These are phyloP conservation scores for Coreoperca whiteheadi DNA, from an alignment of 2,113 vertebrate species.

Conservation along the genomic window DNA sequence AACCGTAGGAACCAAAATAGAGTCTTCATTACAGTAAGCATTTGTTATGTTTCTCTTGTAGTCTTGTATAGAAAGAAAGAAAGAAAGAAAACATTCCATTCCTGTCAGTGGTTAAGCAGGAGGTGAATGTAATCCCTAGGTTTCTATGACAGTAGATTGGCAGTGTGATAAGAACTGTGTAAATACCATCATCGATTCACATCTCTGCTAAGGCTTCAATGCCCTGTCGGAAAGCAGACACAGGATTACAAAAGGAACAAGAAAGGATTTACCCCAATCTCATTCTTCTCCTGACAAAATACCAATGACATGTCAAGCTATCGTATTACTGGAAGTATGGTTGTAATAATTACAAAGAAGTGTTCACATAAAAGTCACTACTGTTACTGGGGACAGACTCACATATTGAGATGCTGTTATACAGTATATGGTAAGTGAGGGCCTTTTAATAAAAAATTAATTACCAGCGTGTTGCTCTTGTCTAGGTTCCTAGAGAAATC, in stretches of 20 bases:
- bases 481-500: neutral
- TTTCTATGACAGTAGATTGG: slow-evolving; percentile 68
- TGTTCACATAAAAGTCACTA: slow-evolving; percentile 16
- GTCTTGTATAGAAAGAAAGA: neutral
- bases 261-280: slow-evolving; percentile 63
- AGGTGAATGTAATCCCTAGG: slow-evolving; percentile 65
- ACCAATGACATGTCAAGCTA: slow-evolving; percentile 45
- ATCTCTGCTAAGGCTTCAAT: slow-evolving; percentile 56
- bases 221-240: slow-evolving; percentile 49
- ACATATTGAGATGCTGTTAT: neutral
- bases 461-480: neutral
- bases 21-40: neutral
- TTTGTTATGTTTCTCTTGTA: neutral
- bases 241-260: slow-evolving; percentile 69
- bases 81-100: no score
- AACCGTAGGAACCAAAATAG: neutral
- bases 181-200: slow-evolving; percentile 71
- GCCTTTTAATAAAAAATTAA: neutral
- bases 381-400: neutral
- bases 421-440: neutral
- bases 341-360: slow-evolving; percentile 19
- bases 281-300: slow-evolving; percentile 66
- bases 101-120: slow-evolving; percentile 48
- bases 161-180: slow-evolving; percentile 67
- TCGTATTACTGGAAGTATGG: neutral